Percentiles rank a stretch among this genome's conserved stretches.
Conservation (phyloP, 2,113 vertebrate genomes). For the Silurus asotus region DNA sequence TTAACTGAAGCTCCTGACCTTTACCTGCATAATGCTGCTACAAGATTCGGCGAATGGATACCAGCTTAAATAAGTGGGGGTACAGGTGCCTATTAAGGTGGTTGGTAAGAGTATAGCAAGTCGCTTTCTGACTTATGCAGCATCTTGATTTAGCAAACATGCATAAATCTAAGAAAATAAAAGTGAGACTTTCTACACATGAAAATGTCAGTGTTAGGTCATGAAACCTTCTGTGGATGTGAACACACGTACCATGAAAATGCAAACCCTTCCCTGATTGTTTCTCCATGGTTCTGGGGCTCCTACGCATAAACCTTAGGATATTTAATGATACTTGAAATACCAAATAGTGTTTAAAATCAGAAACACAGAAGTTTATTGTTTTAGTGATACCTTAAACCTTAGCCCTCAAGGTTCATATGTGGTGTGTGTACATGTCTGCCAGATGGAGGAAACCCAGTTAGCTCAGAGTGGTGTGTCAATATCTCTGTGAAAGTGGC, state of each 20-base stretch:
- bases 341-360: background rate
- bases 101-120: background rate
- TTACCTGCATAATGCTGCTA: background rate
- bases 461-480: constrained; percentile 16
- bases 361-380: background rate
- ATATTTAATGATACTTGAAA: background rate
- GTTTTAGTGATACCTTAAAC: background rate
- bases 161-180: background rate
- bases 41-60: background rate
- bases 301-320: background rate
- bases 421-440: background rate
- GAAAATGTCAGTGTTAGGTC: no score
- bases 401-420: background rate
- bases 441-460: constrained; percentile 44
- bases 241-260: no score
- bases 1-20: background rate
- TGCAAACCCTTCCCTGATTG: background rate
- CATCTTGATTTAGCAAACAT: background rate
- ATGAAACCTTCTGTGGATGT: no score
- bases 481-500: constrained; percentile 10
- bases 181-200: no score
- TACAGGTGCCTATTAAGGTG: background rate
- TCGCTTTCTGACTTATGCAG: background rate
- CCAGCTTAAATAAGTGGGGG: background rate
- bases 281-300: background rate